phyloP scores from a whole-genome alignment of 2,797 vertebrate species.

The Oreochromis mossambicus region DNA sequence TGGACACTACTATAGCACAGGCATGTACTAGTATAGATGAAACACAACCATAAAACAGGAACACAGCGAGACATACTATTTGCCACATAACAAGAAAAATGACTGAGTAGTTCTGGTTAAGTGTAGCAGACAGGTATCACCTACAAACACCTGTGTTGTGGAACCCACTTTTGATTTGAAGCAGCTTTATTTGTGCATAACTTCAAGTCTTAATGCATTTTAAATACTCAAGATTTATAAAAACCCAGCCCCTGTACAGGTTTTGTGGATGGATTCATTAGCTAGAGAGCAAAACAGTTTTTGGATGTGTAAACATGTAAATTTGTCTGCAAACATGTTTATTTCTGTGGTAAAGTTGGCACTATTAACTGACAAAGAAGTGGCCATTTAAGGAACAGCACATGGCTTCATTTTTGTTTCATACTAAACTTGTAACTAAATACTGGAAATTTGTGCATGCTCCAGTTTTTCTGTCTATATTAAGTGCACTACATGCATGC shows the following conservation, averaged over 20 bases:
- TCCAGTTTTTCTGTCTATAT: background rate
- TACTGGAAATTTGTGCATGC: background rate
- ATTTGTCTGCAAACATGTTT: background rate
- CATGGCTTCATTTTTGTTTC: background rate
- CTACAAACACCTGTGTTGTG: background rate
- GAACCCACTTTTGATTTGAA: background rate
- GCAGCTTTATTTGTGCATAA: background rate
- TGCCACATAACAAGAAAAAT: background rate
- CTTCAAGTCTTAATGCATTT: background rate
- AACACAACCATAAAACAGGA: background rate
- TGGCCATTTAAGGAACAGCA: background rate
- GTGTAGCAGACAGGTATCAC: background rate
- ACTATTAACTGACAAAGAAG: background rate
- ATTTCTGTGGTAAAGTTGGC: background rate
- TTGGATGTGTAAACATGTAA: background rate
- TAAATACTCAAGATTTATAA: background rate
- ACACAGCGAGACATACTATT: background rate
- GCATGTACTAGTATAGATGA: too few relatives aligned
- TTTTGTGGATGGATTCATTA: background rate
- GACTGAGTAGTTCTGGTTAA: background rate
- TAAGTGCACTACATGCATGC: background rate
- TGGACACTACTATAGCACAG: background rate
- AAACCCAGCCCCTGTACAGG: background rate
- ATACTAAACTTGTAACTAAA: background rate
- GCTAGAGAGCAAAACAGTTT: background rate